Base-by-base conservation (phyloP, 2,797 vertebrate species). In the Aeoliscus strigatus region DNA sequence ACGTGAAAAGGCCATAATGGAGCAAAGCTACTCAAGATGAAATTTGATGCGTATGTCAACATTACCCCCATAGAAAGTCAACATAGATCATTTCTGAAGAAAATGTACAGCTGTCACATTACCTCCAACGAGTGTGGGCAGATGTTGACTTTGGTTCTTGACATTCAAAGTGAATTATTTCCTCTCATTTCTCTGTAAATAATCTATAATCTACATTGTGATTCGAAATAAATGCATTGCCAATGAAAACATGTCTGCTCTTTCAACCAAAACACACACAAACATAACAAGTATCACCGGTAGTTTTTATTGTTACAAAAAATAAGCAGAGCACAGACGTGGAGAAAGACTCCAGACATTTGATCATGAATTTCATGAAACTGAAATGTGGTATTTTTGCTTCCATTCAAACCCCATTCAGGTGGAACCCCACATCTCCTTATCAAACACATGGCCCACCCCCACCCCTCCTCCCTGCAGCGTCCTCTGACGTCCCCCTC, bases 271-370 rank as follows among this genome's bases (percentile, higher is more conserved):
- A 12, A 12, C 15, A 18, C 24, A 27, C 24, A 39, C 9, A 27
- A 3, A 28, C 8, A 14, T 7, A 40, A 53, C 23, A 61, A 69
- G 54, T 67, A 37, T n/a, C 64, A 39, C 50, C 39, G 41, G 39
- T 63, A 51, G 42, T 53, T 76, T 88, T 89, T 85, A 86, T 89
- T 85, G 73, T 75, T 87, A 88, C 75, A 88, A 89, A 88, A 82
- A 76, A 82, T 30, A 67, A 51, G 72, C 53, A 34, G 76, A 46
- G 58, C 36, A 77, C 51, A 43, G 74, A 73, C 10, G 50, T 79
- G 76, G 68, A 84, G 64, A 24, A 67, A 66, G 60, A 80, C 50
- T 28, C 86, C 82, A 82, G 81, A 89, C 72, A 80, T 82, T 83
- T 75, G 77, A 82, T 88, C 83, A 86, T 86, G 67, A 80, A 82